Evolutionary conservation across 2,888 invertebrate species (phyloP).

Genomic region (Drosophila atripex): DNA sequence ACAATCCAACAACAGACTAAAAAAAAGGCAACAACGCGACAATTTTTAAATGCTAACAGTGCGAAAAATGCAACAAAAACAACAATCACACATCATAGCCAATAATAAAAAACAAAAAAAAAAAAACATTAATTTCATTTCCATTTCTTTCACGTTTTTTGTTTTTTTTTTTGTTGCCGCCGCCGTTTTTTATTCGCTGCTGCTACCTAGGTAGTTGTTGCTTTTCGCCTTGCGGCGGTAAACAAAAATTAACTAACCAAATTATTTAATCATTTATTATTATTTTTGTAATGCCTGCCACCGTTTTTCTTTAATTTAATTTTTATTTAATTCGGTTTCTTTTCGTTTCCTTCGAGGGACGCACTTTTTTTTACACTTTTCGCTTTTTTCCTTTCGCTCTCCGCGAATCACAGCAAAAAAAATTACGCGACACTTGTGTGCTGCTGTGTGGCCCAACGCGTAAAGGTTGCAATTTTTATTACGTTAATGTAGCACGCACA

Average conservation of each 20-base stretch:
- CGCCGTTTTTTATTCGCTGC: conserved; percentile 22
- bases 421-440: conserved; percentile 3
- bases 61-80: conserved; percentile 10
- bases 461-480: not conserved
- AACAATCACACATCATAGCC: not conserved
- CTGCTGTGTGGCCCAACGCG: not conserved
- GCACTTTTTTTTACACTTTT: conserved; percentile 4
- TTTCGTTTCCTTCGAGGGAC: not conserved
- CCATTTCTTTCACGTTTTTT: conserved; percentile 35
- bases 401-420: conserved; percentile 9
- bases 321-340: not conserved
- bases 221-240: conserved; percentile 47
- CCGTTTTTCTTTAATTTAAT: not conserved
- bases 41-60: conserved; percentile 19
- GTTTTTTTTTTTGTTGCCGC: conserved; percentile 14
- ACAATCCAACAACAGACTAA: conserved; percentile 5
- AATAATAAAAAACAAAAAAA: not conserved
- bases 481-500: conserved; percentile 2
- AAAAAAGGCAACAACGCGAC: conserved; percentile 25
- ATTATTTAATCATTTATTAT: conserved; percentile 1
- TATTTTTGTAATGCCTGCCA: conserved; percentile 2
- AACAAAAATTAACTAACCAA: conserved; percentile 10
- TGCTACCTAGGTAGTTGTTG: conserved; percentile 30
- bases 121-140: conserved; percentile 9
- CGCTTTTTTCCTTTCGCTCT: conserved; percentile 1